Percentiles rank a stretch among this genome's conserved stretches.
Conservation (phyloP, 2,888 invertebrate genomes). For the Dolomedes plantarius region DNA sequence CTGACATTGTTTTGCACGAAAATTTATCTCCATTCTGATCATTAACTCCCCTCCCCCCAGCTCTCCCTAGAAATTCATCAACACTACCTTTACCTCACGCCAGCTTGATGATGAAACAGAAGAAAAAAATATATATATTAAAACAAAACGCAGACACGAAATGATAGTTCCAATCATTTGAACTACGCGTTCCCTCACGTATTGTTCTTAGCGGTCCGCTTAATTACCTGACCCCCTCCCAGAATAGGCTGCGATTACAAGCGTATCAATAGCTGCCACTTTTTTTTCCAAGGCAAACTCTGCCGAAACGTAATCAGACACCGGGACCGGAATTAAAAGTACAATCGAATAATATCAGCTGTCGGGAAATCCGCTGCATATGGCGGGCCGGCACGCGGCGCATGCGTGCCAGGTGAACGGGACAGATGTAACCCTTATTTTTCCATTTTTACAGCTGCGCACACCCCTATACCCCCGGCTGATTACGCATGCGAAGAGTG, state of each 20-base stretch:
- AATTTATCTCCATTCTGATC: too few relatives aligned
- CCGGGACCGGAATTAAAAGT: slow-evolving; percentile 27
- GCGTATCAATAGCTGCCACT: background rate
- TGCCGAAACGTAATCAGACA: background rate
- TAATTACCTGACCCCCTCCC: background rate
- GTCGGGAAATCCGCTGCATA: slow-evolving; percentile 62
- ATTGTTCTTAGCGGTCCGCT: background rate
- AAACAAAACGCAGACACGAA: too few relatives aligned
- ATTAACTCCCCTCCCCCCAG: too few relatives aligned
- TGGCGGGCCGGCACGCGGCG: slow-evolving; percentile 61
- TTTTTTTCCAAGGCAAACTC: background rate
- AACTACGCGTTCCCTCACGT: background rate
- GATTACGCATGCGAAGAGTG: slow-evolving; percentile 39
- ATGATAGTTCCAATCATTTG: background rate
- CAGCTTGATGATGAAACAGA: too few relatives aligned
- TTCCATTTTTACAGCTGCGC: slow-evolving; percentile 52
- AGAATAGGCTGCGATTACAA: background rate
- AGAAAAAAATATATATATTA: too few relatives aligned
- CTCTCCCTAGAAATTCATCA: too few relatives aligned
- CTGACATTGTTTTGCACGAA: too few relatives aligned
- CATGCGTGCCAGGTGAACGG: slow-evolving; percentile 70
- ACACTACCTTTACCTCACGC: too few relatives aligned
- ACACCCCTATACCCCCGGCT: slow-evolving; percentile 15
- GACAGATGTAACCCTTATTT: slow-evolving; percentile 55
- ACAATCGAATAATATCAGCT: slow-evolving; percentile 40